Base-by-base conservation (phyloP, 2,797 vertebrate species). In the Crocodylus rhombifer region DNA sequence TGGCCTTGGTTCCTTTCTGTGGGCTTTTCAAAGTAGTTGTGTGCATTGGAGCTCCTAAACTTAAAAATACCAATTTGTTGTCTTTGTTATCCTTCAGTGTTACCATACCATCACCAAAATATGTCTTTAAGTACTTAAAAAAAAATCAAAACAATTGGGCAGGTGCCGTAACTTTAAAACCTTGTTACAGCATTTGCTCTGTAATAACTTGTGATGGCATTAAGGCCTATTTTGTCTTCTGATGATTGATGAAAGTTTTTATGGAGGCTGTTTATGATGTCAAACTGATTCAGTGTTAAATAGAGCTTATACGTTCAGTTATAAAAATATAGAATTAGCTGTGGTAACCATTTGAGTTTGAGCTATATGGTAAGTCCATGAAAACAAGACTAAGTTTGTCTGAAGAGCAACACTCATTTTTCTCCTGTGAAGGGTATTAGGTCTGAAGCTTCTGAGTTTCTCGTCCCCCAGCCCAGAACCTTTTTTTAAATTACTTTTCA, bases 231-330 rank as follows among this genome's bases (percentile, higher is more conserved):
- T 82, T 71, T 89, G 69, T 92, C 77, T 89, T 93, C 9, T 89
- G 17, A 56, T 81, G 86, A 74, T 85, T 73, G 21, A 10, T 88
- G 21, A 86, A 86, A 80, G 61, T 60, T 81, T 94, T 1, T 56
- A 9, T 84, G 89, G 64, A 84, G 57, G 84, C 20, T 1, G 10
- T 91, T 92, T 78, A 23, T 84, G 3, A 74, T 91, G 17, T 84
- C 88, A 33, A 62, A 73, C 58, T 9, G 14, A 80, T 91, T 62
- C 51, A 65, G n/a, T 87, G 74, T 92, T 17, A 86, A 92, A 90
- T 80, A 86, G 14, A 88, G 71, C 94, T 83, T 91, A 16, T 82
- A 36, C 20, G n/a, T 80, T 94, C 83, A 93, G 87, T 90, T 83
- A 74, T 23, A 91, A 65, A 30, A 51, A 51, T 51, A 51, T 51